Evolutionary conservation across 1,140 invertebrate species (phyloP), one percentile per base, ranked within the genome.

Genomic region (Capitella teleta): DNA sequence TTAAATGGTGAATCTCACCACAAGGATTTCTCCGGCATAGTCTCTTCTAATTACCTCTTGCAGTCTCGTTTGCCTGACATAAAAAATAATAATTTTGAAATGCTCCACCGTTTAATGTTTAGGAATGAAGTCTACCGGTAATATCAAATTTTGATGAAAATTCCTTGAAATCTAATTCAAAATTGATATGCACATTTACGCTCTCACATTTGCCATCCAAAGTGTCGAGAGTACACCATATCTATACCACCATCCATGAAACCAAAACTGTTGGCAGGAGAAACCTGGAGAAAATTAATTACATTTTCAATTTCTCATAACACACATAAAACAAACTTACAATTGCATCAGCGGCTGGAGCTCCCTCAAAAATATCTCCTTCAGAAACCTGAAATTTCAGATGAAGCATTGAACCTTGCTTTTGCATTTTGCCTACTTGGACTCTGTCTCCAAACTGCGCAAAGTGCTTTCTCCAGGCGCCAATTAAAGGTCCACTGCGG

Each of bases 221-320:
- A 60, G 28, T 58, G 52, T 28, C 30, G 47, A 26, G 52, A 52
- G 28, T 58, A 61, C 2, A 44, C 54, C 55, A 54, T 57, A 28
- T 61, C 58, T 26, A 63, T 61, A 14, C 59, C 58, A n/a, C 57
- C 56, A 56, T 58, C 56, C 60, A 61, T 61, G 34, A 57, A 61
- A 2, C 55, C 61, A 58, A 60, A 60, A 37, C 59, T 58, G 45
- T 63, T 60, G 16, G 59, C 61, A 16, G 59, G 58, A 28, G 58
- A 61, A 0, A 61, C 60, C 59, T 60, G 47, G 8, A 8, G 21
- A 8, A 41, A 19, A 10, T 6, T 16, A 10, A 41, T 21, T 8
- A 8, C 12, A 8, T 21, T 16, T 8, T 41, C 6, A 6, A 41
- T 41, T 12, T 41, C 12, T 8, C n/a, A n/a, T 8, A 41, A 16